Percentiles rank a stretch among this genome's conserved stretches.
Conservation (phyloP, 2,797 vertebrate genomes). For the Aselliscus stoliczkanus region DNA sequence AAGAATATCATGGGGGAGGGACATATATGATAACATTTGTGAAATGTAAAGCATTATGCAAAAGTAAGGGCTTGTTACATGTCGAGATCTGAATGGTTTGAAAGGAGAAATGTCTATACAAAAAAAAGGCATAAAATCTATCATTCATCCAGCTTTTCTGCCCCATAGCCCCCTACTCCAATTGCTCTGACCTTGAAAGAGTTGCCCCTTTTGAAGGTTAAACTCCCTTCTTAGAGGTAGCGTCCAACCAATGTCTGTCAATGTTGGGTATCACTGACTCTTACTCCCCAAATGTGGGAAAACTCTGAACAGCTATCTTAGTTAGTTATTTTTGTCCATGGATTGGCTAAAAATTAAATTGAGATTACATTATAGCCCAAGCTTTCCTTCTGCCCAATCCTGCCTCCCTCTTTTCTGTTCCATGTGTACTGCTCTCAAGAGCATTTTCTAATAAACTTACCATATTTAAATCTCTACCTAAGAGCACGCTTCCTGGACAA, state of each 20-base stretch:
- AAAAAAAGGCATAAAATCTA: background rate
- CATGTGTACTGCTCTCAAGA: background rate
- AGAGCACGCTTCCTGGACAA: background rate
- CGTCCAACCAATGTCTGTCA: background rate
- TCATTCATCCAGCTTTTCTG: background rate
- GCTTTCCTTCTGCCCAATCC: background rate
- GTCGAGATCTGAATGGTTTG: background rate
- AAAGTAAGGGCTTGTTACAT: background rate
- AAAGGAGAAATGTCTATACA: background rate
- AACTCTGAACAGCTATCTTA: background rate
- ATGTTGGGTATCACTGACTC: too few species aligned
- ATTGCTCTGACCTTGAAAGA: background rate
- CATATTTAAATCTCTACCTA: background rate
- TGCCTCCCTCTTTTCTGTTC: background rate
- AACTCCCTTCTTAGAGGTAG: background rate
- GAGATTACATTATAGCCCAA: background rate
- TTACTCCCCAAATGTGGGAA: background rate
- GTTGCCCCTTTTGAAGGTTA: background rate
- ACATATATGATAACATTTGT: background rate
- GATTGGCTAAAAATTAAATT: background rate
- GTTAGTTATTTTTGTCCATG: background rate
- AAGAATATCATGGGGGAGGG: background rate
- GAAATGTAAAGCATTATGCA: background rate
- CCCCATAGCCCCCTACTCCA: too few species aligned
- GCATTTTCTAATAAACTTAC: background rate